Evolutionary conservation across 2,888 invertebrate species (phyloP), one percentile per base, ranked within the genome.

Genomic region (Yponomeuta cagnagella): DNA sequence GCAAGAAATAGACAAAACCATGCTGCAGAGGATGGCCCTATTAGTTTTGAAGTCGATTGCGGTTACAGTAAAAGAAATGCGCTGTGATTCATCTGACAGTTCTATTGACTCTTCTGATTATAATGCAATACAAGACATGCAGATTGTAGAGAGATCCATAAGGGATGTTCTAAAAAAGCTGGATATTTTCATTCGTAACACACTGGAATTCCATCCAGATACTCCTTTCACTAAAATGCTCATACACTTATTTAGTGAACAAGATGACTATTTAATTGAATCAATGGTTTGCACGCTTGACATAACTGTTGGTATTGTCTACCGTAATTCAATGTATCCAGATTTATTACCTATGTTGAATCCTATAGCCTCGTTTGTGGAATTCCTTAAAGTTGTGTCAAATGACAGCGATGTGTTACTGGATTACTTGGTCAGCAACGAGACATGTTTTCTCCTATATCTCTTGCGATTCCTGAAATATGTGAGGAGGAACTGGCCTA

Each of bases 201-300:
- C 95, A 72, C 89, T 97, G 75, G 96, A 97, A 74, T 97, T 96
- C 81, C 97, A 97, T 87, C 97, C 97, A 0, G 97, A 97, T 83
- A 96, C 96, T 74, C 95, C 96, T 31, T 95, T 97, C 76, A 96
- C 97, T 0, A 97, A 97, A 87, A 96, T 97, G 93, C 93, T 98
- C 70, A 96, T 97, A 72, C 96, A 96, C 83, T 89, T 98, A 72
- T 97, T 98, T 80, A 96, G 96, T 77, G 97, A 98, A 86, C 97
- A 98, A 84, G 97, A 98, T 81, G 98, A 98, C 86, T 97, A 96
- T 79, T 89, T 98, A 76, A 96, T 98, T 72, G 98, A 98, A 90
- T 96, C 97, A 3, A 97, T 98, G 97, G 96, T 98, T 9, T 97
- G 97, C 83, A 96, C 97, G 63, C 87, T 98, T 69, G 97, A 98